A percentile compares a stretch with the other conserved stretches of the same genome.
Conservation (phyloP, 1,140 invertebrate species). For the Drosophila micromelanica region DNA sequence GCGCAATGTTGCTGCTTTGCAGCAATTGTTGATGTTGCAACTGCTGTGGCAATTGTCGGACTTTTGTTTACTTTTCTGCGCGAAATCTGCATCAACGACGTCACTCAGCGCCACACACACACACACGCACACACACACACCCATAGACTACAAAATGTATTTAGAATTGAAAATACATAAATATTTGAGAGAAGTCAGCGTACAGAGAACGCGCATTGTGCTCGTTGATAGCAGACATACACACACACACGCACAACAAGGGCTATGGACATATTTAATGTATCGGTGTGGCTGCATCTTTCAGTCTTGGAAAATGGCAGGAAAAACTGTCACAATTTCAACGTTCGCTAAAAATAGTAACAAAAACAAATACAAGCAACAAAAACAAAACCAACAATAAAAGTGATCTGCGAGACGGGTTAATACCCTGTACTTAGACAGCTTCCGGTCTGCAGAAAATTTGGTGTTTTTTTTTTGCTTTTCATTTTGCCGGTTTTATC, state of each 20-base stretch:
- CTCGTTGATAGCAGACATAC: slow-evolving; percentile 23
- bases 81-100: slow-evolving; percentile 68
- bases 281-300: slow-evolving; percentile 14
- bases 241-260: slow-evolving; percentile 1
- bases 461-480: no score
- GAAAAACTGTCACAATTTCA: slow-evolving; percentile 79
- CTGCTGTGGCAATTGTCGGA: slow-evolving; percentile 32
- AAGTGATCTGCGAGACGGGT: neutral
- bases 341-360: slow-evolving; percentile 71
- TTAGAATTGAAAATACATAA: slow-evolving; percentile 63
- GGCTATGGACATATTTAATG: slow-evolving; percentile 34
- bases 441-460: no score
- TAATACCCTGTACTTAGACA: neutral
- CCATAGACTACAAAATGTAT: slow-evolving; percentile 33
- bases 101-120: slow-evolving; percentile 62
- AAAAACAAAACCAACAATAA: slow-evolving; percentile 14
- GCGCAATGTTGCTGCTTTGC: slow-evolving; percentile 36
- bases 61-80: slow-evolving; percentile 64
- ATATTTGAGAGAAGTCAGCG: slow-evolving; percentile 35
- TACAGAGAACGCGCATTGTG: slow-evolving; percentile 19
- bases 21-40: slow-evolving; percentile 18
- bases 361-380: slow-evolving; percentile 38
- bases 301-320: slow-evolving; percentile 44
- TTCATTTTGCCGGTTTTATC: no score
- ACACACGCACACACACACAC: slow-evolving; percentile 25